Evolutionary conservation across 2,113 vertebrate species (phyloP).

Genomic region (Sander vitreus): DNA sequence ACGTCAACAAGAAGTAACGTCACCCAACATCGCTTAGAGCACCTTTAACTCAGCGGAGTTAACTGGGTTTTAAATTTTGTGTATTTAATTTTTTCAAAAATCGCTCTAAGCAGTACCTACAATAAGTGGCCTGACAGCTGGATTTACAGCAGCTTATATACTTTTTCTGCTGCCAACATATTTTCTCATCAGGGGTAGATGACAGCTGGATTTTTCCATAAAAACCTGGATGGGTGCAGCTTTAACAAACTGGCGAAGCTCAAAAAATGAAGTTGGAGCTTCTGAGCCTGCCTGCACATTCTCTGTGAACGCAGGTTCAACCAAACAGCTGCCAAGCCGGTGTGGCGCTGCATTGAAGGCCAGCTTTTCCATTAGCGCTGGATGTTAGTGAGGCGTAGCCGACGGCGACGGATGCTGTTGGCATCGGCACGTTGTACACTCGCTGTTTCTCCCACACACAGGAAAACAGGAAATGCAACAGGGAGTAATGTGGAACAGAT

Average conservation of each 20-base stretch:
- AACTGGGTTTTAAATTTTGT: not conserved
- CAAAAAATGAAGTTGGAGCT: not conserved
- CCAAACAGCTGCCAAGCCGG: constrained; percentile 58
- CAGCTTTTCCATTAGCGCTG: constrained; percentile 69
- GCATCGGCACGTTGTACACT: constrained; percentile 45
- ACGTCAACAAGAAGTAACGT: too few relatives aligned
- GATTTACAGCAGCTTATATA: not conserved
- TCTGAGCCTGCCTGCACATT: not conserved
- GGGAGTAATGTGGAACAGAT: constrained; percentile 78
- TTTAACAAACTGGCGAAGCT: constrained; percentile 12
- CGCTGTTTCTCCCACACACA: constrained; percentile 23
- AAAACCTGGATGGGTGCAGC: constrained; percentile 30
- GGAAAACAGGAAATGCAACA: constrained; percentile 69
- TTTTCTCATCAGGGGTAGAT: not conserved
- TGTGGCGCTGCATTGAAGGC: constrained; percentile 26
- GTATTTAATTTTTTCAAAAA: not conserved
- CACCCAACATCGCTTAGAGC: too few relatives aligned
- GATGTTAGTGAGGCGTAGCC: constrained; percentile 66
- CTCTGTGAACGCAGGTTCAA: constrained; percentile 22
- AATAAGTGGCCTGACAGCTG: not conserved
- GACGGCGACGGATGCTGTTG: constrained; percentile 61
- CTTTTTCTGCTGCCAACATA: not conserved
- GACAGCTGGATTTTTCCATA: constrained; percentile 59
- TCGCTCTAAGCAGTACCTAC: not conserved
- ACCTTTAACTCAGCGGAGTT: not conserved